phyloP scores from a whole-genome alignment of 35 echinoderm and acorn worm species.

The Patiria miniata region DNA sequence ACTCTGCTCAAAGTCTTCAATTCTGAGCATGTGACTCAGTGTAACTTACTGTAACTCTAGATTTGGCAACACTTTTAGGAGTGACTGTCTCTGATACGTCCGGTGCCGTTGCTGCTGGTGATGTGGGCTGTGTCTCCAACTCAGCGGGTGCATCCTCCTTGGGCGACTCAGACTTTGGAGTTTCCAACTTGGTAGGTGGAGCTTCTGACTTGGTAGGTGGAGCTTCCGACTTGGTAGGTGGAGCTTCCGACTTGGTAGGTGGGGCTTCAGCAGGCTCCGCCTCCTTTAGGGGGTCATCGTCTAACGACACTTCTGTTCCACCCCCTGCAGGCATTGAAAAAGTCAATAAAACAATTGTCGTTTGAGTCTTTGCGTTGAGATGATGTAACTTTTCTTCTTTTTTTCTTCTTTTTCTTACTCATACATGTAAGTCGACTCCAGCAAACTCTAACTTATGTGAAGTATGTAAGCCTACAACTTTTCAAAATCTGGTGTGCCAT shows the following conservation, averaged over 20 bases:
- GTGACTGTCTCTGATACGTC: neutral
- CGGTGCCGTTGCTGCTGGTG: slow-evolving; percentile 5
- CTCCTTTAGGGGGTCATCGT: slow-evolving; percentile 34
- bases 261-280: slow-evolving; percentile 3
- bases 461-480: too few relatives aligned
- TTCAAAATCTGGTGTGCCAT: too few relatives aligned
- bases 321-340: slow-evolving; percentile 28
- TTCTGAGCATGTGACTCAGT: neutral
- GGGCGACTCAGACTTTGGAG: neutral
- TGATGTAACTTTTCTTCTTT: neutral
- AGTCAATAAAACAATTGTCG: neutral
- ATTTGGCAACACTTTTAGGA: neutral
- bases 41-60: neutral
- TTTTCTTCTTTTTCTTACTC: too few relatives aligned
- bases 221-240: neutral
- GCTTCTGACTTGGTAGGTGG: neutral
- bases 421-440: too few relatives aligned
- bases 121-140: slow-evolving; percentile 38
- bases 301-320: slow-evolving; percentile 60
- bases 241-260: slow-evolving; percentile 36
- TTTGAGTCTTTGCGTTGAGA: neutral
- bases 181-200: slow-evolving; percentile 28
- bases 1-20: neutral
- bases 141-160: slow-evolving; percentile 24
- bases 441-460: too few relatives aligned